Evolutionary conservation across 1,140 invertebrate genomes (phyloP).

Genomic region (Leptinotarsa defecta): DNA sequence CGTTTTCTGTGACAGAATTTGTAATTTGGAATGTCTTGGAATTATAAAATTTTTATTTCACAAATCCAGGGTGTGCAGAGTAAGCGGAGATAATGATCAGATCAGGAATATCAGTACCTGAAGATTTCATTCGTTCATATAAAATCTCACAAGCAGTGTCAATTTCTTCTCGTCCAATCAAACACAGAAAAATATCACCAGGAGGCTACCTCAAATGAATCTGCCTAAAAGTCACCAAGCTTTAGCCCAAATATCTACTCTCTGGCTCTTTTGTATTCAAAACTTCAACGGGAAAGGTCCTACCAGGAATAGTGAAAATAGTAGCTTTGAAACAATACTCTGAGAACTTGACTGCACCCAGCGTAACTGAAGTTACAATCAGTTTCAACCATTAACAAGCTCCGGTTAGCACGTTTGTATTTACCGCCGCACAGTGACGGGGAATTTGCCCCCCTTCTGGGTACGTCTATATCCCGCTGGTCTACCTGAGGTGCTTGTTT

Average conservation of each 20-base stretch:
- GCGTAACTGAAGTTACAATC: constrained; percentile 97
- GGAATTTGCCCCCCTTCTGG: too few relatives aligned
- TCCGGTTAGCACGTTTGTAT: too few relatives aligned
- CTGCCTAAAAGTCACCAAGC: constrained; percentile 98
- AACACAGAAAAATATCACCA: constrained; percentile 89
- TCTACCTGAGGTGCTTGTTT: too few relatives aligned
- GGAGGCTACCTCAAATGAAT: constrained; percentile 98
- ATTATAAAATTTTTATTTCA: constrained; percentile 99
- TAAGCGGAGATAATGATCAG: constrained; percentile 98
- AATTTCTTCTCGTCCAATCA: constrained; percentile 99
- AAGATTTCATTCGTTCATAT: constrained; percentile 96
- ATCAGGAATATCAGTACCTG: constrained; percentile 91
- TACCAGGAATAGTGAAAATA: constrained; percentile 94
- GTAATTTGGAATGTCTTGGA: constrained; percentile 72
- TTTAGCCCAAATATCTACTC: constrained; percentile 97
- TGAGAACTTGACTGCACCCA: constrained; percentile 98
- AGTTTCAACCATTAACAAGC: constrained; percentile 72
- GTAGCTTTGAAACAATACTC: constrained; percentile 96
- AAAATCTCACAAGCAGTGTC: constrained; percentile 98
- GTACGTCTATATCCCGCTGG: too few relatives aligned
- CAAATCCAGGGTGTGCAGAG: constrained; percentile 97
- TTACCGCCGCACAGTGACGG: too few relatives aligned
- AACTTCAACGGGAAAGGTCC: constrained; percentile 75
- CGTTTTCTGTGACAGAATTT: too few relatives aligned
- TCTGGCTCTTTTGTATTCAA: constrained; percentile 98